Percentiles rank a stretch among this genome's conserved stretches.
Conservation (phyloP, 2,113 vertebrate species). For the Xenopus borealis region DNA sequence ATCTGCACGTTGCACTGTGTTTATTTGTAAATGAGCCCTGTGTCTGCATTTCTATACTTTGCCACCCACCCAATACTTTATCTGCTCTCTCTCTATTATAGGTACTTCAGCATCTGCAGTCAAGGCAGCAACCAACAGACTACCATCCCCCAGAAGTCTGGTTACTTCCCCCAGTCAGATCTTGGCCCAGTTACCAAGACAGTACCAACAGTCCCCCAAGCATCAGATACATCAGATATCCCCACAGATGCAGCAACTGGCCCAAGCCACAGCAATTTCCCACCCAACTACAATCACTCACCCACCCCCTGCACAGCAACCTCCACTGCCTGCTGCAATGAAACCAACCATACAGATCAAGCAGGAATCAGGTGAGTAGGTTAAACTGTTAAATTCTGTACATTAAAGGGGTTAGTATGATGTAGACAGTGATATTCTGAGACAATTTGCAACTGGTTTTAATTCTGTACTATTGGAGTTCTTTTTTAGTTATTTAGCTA, state of each 20-base stretch:
- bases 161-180: slow-evolving; percentile 86
- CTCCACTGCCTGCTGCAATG: slow-evolving; percentile 67
- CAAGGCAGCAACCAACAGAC: slow-evolving; percentile 83
- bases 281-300: slow-evolving; percentile 54
- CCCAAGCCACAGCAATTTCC: slow-evolving; percentile 61
- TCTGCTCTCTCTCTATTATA: slow-evolving; percentile 40
- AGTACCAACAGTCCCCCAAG: slow-evolving; percentile 81
- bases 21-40: no score
- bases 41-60: no score
- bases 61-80: no score
- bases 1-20: no score
- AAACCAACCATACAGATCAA: slow-evolving; percentile 98
- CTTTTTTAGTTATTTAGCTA: no score
- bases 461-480: no score
- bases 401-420: no score
- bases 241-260: slow-evolving; percentile 53
- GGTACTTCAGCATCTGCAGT: slow-evolving; percentile 80
- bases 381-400: no score
- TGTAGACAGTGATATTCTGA: no score
- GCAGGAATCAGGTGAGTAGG: slow-evolving; percentile 87
- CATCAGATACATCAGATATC: slow-evolving; percentile 69
- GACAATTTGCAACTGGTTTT: no score
- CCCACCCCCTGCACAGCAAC: slow-evolving; percentile 50
- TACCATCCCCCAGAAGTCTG: slow-evolving; percentile 90
- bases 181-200: slow-evolving; percentile 90